Evolutionary conservation across 2,797 vertebrate genomes (phyloP).

Genomic region (Helarctos malayanus): DNA sequence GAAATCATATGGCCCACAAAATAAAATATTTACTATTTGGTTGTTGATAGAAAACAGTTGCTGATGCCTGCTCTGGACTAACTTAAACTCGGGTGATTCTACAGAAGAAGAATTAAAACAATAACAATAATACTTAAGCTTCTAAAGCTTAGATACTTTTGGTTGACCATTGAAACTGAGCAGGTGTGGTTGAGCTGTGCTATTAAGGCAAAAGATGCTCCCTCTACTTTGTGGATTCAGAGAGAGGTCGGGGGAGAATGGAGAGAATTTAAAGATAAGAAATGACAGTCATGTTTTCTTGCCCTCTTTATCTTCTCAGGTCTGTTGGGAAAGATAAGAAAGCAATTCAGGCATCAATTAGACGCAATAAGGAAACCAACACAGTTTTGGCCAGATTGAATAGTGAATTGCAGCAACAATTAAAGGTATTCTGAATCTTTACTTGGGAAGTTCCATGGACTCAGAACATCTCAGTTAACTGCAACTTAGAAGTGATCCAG

Average conservation of each 20-base stretch:
- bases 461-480: not conserved
- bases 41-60: not conserved
- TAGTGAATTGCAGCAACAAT: conserved; percentile 98
- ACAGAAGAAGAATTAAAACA: not conserved
- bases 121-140: not conserved
- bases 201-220: not conserved
- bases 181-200: not conserved
- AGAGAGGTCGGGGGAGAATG: not conserved
- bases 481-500: not conserved
- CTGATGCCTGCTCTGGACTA: not conserved
- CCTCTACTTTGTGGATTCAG: not conserved
- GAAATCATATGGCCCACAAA: not conserved
- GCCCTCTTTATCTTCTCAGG: conserved; percentile 89
- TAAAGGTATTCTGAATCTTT: conserved; percentile 92
- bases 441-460: not conserved
- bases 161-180: not conserved
- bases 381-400: conserved; percentile 99
- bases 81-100: not conserved
- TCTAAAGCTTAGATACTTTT: not conserved
- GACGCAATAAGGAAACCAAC: conserved; percentile 99
- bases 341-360: conserved; percentile 99
- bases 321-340: conserved; percentile 99
- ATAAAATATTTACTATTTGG: not conserved
- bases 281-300: conserved; percentile 50
- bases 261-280: conserved; percentile 41